Percentiles rank a stretch among this genome's conserved stretches.
Conservation (phyloP, 2,888 invertebrate species). For the Mimumesa dahlbomi region DNA sequence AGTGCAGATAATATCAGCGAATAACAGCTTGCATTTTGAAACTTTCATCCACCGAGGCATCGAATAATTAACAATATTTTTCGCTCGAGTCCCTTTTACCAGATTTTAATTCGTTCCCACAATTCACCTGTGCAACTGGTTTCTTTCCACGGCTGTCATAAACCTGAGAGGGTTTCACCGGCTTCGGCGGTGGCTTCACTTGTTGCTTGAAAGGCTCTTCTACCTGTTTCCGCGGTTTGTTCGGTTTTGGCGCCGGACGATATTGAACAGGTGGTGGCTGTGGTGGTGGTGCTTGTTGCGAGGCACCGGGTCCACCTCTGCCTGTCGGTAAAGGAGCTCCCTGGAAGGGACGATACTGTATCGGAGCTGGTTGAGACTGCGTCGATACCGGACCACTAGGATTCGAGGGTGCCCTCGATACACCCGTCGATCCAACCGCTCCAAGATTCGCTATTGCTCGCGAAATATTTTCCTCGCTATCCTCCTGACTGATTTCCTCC, state of each 20-base stretch:
- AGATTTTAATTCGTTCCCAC: no score
- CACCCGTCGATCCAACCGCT: slow-evolving; percentile 8
- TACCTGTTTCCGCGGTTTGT: slow-evolving; percentile 66
- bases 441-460: slow-evolving; percentile 38
- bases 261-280: slow-evolving; percentile 53
- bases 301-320: slow-evolving; percentile 22
- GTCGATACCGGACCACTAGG: neutral
- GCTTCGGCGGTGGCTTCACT: slow-evolving; percentile 50
- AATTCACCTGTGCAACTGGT: slow-evolving; percentile 84
- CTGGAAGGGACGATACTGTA: slow-evolving; percentile 62
- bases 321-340: slow-evolving; percentile 19
- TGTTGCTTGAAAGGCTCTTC: slow-evolving; percentile 64
- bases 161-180: slow-evolving; percentile 45
- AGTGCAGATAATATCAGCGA: neutral
- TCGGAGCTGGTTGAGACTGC: slow-evolving; percentile 37
- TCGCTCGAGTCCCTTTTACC: no score
- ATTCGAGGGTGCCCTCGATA: slow-evolving; percentile 45
- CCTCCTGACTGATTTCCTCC: slow-evolving; percentile 41
- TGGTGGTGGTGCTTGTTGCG: no score
- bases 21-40: neutral
- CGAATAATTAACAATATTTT: no score
- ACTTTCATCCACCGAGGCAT: no score
- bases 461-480: slow-evolving; percentile 54
- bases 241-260: slow-evolving; percentile 61
- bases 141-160: slow-evolving; percentile 81